phyloP scores from a whole-genome alignment of 2,888 invertebrate species.

The Notocelia uddmanniana region DNA sequence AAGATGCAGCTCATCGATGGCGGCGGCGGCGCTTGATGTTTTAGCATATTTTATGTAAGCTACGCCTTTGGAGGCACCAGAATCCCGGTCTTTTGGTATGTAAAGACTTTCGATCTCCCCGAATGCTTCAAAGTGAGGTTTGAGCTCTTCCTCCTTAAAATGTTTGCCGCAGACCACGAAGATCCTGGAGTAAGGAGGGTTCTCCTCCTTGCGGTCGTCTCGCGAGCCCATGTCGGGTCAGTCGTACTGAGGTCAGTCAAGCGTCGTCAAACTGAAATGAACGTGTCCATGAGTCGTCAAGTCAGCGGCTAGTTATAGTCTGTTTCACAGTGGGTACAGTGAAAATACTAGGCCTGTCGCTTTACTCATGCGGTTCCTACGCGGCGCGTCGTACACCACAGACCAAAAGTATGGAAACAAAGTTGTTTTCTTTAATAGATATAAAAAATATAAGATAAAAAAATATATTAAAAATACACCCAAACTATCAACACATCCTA shows the following conservation, averaged over 20 bases:
- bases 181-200: slow-evolving; percentile 95
- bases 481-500: too few relatives aligned
- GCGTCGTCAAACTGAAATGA: slow-evolving; percentile 43
- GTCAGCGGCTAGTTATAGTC: not conserved
- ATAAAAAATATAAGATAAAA: too few relatives aligned
- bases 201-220: slow-evolving; percentile 78
- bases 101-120: slow-evolving; percentile 95
- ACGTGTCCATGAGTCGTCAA: slow-evolving; percentile 39
- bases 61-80: slow-evolving; percentile 95
- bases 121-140: slow-evolving; percentile 91
- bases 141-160: slow-evolving; percentile 89
- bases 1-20: slow-evolving; percentile 95
- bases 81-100: slow-evolving; percentile 93
- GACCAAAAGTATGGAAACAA: too few relatives aligned
- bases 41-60: slow-evolving; percentile 96
- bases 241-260: slow-evolving; percentile 39
- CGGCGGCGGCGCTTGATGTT: slow-evolving; percentile 96
- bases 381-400: too few relatives aligned
- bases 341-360: too few relatives aligned
- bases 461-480: too few relatives aligned
- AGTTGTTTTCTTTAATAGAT: too few relatives aligned
- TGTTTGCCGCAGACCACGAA: slow-evolving; percentile 95
- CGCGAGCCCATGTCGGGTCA: slow-evolving; percentile 33
- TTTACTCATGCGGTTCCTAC: too few relatives aligned
- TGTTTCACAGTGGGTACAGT: not conserved